Conservation (phyloP, 2,797 vertebrate species). For the Clarias pachynema region DNA sequence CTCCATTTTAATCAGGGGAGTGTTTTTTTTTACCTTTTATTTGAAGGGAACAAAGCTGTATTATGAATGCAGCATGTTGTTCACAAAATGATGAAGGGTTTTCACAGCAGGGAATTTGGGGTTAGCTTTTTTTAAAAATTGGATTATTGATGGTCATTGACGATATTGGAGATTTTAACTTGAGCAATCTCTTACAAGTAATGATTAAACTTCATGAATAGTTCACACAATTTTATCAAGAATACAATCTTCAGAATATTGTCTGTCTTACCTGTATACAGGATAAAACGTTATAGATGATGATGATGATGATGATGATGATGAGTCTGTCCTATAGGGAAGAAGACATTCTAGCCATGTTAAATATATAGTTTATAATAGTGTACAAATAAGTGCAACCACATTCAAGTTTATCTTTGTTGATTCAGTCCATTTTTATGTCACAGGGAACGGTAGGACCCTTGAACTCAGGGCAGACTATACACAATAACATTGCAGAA, state of each 20-base stretch:
- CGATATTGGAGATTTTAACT: neutral
- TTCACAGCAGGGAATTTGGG: neutral
- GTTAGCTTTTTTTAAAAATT: neutral
- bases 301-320: too few relatives aligned
- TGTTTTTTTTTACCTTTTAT: neutral
- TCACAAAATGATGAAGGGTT: neutral
- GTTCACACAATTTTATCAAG: neutral
- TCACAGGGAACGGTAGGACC: neutral
- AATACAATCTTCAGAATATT: neutral
- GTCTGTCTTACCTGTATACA: too few relatives aligned
- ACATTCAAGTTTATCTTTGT: neutral
- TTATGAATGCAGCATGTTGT: neutral
- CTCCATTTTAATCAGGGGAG: neutral
- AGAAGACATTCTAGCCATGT: neutral
- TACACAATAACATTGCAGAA: neutral
- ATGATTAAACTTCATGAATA: neutral
- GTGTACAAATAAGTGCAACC: neutral
- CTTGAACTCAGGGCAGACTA: neutral
- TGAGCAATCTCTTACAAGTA: neutral
- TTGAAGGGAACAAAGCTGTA: neutral
- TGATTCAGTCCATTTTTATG: neutral
- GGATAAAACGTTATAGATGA: too few relatives aligned
- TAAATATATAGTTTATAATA: constrained; percentile 6
- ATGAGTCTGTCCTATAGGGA: neutral
- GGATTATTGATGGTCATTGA: neutral